A percentile compares a stretch with the other conserved stretches of the same genome.
Conservation (phyloP, 1,140 invertebrate genomes). For the Drosophila ambigua region DNA sequence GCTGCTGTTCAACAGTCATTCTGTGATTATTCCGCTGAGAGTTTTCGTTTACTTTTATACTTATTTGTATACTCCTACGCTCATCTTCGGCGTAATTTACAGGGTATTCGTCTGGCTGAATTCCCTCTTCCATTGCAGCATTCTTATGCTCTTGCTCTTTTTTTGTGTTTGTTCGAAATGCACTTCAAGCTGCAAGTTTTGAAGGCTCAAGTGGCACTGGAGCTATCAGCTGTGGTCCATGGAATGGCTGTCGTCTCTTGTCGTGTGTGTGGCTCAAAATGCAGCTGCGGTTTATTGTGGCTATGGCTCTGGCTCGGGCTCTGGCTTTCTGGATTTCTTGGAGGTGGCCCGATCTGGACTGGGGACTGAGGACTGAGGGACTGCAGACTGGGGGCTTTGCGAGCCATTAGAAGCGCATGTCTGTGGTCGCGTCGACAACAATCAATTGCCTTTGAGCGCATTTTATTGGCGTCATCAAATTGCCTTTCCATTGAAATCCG, state of each 20-base stretch:
- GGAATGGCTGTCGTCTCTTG: conserved; percentile 22
- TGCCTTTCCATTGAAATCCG: conserved; percentile 67
- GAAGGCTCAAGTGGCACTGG: conserved; percentile 71
- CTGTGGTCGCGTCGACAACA: conserved; percentile 65
- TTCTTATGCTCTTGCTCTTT: conserved; percentile 36
- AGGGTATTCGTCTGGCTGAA: background rate
- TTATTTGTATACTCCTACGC: too few relatives aligned
- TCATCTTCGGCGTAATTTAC: background rate
- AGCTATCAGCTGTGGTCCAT: conserved; percentile 70
- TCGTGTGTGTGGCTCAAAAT: conserved; percentile 38
- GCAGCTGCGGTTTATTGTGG: conserved; percentile 40
- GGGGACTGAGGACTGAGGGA: conserved; percentile 1
- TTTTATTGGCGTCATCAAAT: conserved; percentile 81
- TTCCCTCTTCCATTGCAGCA: background rate
- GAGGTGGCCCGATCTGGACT: conserved; percentile 34
- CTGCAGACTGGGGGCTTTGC: conserved; percentile 18
- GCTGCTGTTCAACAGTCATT: too few relatives aligned
- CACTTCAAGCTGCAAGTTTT: conserved; percentile 75
- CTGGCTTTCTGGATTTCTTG: conserved; percentile 32
- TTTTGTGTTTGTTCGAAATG: conserved; percentile 55
- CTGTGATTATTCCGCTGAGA: too few relatives aligned
- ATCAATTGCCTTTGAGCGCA: conserved; percentile 79
- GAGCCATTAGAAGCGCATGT: conserved; percentile 75
- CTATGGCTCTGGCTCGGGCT: conserved; percentile 22
- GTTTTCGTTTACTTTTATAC: too few relatives aligned